Evolutionary conservation across 2,888 invertebrate species (phyloP).

Genomic region (Apamea sordens): DNA sequence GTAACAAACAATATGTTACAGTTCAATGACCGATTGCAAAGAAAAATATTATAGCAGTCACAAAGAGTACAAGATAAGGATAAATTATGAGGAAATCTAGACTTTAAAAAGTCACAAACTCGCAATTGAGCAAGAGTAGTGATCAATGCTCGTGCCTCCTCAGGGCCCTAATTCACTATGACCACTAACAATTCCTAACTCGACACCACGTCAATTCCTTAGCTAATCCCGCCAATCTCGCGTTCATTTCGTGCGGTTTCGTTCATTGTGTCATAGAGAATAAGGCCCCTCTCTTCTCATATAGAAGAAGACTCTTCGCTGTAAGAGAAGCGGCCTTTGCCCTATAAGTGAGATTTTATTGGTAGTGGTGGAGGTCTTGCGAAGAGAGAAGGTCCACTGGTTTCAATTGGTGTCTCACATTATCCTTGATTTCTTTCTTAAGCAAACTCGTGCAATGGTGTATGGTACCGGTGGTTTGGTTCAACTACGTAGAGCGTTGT

Average conservation of each 20-base stretch:
- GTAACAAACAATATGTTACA: conserved; percentile 11
- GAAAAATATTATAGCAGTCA: conserved; percentile 15
- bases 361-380: background rate
- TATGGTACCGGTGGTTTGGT: background rate
- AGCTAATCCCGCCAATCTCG: too few species aligned
- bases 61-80: conserved; percentile 6
- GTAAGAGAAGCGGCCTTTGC: background rate
- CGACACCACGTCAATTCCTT: too few species aligned
- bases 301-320: background rate
- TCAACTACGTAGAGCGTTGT: background rate
- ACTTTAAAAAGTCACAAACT: background rate
- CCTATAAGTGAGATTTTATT: background rate
- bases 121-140: background rate
- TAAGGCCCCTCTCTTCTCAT: background rate
- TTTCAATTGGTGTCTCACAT: background rate
- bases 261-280: too few species aligned
- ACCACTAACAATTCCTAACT: too few species aligned
- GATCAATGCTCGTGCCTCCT: background rate
- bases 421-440: background rate
- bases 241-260: too few species aligned
- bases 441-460: background rate
- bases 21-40: conserved; percentile 21
- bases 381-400: background rate
- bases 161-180: too few species aligned
- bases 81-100: background rate